Conservation (phyloP, 2,113 vertebrate genomes). For the Cheirogaleus medius region DNA sequence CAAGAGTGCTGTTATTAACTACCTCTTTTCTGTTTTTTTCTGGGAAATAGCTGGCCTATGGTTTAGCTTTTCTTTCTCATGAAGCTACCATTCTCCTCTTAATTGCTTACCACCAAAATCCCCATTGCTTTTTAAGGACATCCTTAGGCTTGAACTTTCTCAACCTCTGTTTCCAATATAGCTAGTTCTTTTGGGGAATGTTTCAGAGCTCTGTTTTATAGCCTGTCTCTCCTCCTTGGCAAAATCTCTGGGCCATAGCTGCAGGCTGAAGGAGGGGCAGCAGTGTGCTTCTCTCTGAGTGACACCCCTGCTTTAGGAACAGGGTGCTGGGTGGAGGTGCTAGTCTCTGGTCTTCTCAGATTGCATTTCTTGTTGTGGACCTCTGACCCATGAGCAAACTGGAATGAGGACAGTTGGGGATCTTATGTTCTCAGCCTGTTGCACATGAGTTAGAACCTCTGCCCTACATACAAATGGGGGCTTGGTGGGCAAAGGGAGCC, state of each 20-base stretch:
- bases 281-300: not conserved
- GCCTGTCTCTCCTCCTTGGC: not conserved
- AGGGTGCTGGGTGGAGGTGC: not conserved
- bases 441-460: not conserved
- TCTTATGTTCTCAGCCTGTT: not conserved
- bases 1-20: not conserved
- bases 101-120: not conserved
- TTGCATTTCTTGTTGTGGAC: not conserved
- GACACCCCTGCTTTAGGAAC: not conserved
- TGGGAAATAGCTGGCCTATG: not conserved
- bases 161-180: not conserved
- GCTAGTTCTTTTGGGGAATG: not conserved
- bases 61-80: not conserved
- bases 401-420: not conserved
- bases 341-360: not conserved
- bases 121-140: not conserved
- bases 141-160: not conserved
- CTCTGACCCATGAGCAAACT: not conserved
- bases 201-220: not conserved
- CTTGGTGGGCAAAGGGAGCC: not conserved
- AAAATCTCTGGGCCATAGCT: too few species aligned
- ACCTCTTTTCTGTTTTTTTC: not conserved
- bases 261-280: not conserved
- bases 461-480: rapidly evolving
- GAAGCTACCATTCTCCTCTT: not conserved